Evolutionary conservation across 2,113 vertebrate species (phyloP).

Genomic region (Actinemys pallida): DNA sequence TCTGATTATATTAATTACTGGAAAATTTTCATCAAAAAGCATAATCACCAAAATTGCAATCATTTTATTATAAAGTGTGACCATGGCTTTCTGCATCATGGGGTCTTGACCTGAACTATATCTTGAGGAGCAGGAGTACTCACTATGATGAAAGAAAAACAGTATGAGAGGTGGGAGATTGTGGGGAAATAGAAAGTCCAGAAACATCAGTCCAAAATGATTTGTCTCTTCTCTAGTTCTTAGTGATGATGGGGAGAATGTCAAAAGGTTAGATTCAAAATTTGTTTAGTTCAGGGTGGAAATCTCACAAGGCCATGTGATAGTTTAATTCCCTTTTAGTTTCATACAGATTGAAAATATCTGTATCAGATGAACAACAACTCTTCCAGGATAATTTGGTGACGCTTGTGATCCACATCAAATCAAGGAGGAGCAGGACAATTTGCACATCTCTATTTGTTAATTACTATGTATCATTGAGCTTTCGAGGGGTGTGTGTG

Average conservation of each 20-base stretch:
- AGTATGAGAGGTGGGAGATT: neutral
- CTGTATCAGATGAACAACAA: neutral
- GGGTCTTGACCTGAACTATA: neutral
- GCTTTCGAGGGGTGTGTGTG: neutral
- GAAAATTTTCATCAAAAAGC: neutral
- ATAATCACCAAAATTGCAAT: neutral
- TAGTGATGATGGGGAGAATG: neutral
- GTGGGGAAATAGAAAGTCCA: neutral
- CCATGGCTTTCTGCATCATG: neutral
- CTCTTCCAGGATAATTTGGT: neutral
- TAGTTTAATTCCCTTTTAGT: neutral
- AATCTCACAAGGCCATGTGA: neutral
- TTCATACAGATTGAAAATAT: neutral
- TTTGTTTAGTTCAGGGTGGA: neutral
- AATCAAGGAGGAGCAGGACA: neutral
- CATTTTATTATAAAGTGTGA: neutral
- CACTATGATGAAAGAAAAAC: neutral
- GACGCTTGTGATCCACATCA: neutral
- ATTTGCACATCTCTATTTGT: neutral
- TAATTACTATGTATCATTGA: neutral
- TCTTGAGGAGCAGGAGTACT: neutral
- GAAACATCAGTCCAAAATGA: neutral
- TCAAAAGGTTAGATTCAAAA: rapidly evolving
- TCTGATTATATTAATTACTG: neutral
- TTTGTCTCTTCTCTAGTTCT: neutral